Evolutionary conservation across 2,113 vertebrate species (phyloP).

Genomic region (Nothoprocta pentlandii): DNA sequence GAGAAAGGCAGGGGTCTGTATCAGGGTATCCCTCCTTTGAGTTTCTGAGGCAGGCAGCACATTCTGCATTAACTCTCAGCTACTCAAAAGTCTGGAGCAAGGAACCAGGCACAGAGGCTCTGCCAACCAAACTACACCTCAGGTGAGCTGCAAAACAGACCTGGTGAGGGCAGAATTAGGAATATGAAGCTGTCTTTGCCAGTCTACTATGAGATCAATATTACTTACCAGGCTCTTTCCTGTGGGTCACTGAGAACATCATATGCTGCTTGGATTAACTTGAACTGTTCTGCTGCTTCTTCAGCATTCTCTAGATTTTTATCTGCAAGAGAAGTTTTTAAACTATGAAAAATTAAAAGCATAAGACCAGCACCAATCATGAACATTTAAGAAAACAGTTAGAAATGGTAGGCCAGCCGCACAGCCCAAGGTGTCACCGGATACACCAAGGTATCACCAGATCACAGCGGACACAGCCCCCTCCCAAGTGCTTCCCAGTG

Average conservation of each 20-base stretch:
- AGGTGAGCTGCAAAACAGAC: background rate
- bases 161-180: fast-evolving
- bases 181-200: no score
- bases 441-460: no score
- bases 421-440: background rate
- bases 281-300: constrained; percentile 94
- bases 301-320: constrained; percentile 93
- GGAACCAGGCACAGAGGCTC: background rate
- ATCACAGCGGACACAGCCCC: background rate
- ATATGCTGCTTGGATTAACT: constrained; percentile 95
- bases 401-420: fast-evolving
- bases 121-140: fast-evolving
- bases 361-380: background rate
- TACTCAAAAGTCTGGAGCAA: fast-evolving
- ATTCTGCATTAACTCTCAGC: fast-evolving
- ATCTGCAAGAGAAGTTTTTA: constrained; percentile 78
- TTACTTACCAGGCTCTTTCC: constrained; percentile 91
- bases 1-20: fast-evolving
- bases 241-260: constrained; percentile 96
- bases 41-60: background rate
- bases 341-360: background rate
- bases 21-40: background rate
- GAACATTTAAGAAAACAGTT: background rate
- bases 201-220: fast-evolving
- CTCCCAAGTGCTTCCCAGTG: background rate